Conservation (phyloP, 2,797 vertebrate species). For the Premnoplex brunnescens region DNA sequence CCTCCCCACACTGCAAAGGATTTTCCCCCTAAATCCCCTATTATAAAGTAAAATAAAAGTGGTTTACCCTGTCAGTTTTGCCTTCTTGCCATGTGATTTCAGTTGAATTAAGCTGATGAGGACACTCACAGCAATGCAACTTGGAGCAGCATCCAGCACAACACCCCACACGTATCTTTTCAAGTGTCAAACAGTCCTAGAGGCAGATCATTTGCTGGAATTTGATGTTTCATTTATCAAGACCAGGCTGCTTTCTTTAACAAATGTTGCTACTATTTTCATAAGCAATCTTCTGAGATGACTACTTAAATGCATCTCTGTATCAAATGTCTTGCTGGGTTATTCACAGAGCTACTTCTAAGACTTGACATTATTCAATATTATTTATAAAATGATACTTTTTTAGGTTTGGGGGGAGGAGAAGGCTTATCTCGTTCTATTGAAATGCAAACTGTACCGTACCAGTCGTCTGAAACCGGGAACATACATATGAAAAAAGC, state of each 20-base stretch:
- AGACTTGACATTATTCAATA: constrained; percentile 76
- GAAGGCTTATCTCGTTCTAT: constrained; percentile 76
- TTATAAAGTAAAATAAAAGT: constrained; percentile 54
- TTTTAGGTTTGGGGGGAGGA: constrained; percentile 67
- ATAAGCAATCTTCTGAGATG: constrained; percentile 74
- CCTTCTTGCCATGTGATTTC: constrained; percentile 49
- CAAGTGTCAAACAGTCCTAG: constrained; percentile 60
- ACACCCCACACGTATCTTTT: constrained; percentile 46
- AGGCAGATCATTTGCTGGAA: constrained; percentile 69
- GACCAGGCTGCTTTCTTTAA: constrained; percentile 74
- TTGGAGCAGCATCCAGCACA: background rate
- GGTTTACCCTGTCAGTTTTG: constrained; percentile 58
- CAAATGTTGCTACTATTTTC: constrained; percentile 79
- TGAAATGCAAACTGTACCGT: constrained; percentile 77
- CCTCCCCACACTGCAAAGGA: no score
- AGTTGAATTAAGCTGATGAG: constrained; percentile 61
- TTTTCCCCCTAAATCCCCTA: background rate
- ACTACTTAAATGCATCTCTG: constrained; percentile 75
- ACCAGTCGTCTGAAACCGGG: constrained; percentile 60
- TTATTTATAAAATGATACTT: constrained; percentile 80
- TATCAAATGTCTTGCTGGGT: constrained; percentile 77
- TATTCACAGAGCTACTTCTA: constrained; percentile 78
- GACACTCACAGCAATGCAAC: background rate
- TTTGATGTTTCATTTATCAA: constrained; percentile 76
- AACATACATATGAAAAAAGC: constrained; percentile 58